A percentile compares a stretch with the other conserved stretches of the same genome.
phyloP scores from a whole-genome alignment of 92 coral and sea anemone genomes.

The Diadumene lineata region DNA sequence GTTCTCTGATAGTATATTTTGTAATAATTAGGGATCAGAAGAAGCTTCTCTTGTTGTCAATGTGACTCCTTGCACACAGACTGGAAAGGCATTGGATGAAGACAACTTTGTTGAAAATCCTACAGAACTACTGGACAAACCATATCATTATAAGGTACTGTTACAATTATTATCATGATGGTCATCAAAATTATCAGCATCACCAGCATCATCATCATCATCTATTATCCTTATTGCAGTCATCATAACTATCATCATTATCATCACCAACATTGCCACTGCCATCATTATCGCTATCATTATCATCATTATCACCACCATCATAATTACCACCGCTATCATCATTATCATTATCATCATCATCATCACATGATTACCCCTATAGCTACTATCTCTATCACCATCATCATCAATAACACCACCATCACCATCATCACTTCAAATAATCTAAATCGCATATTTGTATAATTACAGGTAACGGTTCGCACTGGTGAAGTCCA shows the following conservation, averaged over 20 bases:
- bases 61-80: conserved; percentile 83
- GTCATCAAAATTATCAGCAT: background rate
- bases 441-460: background rate
- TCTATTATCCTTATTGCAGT: background rate
- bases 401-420: background rate
- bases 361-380: background rate
- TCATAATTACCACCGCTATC: background rate
- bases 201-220: background rate
- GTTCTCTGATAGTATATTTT: no score
- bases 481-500: conserved; percentile 86
- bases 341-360: background rate
- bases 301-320: background rate
- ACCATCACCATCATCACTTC: background rate
- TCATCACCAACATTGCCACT: background rate
- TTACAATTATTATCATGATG: background rate
- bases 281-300: background rate
- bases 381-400: background rate
- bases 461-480: conserved; percentile 66
- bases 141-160: conserved; percentile 88
- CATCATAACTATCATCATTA: background rate
- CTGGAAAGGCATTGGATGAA: conserved; percentile 84
- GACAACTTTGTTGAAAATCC: conserved; percentile 93
- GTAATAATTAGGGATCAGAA: conserved; percentile 75
- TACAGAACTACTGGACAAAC: conserved; percentile 82
- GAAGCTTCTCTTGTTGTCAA: conserved; percentile 89